Evolutionary conservation across 2,888 invertebrate genomes (phyloP), one percentile per base, ranked within the genome.

Genomic region (Nemotelus nigrinus): DNA sequence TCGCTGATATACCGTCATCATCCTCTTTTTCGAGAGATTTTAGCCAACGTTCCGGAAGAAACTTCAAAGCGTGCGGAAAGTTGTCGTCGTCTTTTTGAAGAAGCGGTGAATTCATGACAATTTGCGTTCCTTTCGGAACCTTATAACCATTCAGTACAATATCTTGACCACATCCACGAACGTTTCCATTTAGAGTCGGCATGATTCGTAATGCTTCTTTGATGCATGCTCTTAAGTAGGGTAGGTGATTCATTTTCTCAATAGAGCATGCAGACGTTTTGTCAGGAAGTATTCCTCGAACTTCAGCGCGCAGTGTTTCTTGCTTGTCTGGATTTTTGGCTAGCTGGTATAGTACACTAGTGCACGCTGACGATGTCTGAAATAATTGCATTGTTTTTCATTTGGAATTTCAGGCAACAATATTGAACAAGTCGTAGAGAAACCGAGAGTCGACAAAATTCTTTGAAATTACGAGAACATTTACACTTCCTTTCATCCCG

Each of bases 11-110:
- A 7, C 81, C 79, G 45, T 79, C 80, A 25, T 3, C 25, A 44
- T 25, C 3, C 87, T 77, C 94, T 94, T 94, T 50, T 96, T 87
- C 83, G 95, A 94, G 0, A 95, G 63, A 50, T 41, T 53, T 63
- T 2, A 87, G 77, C 94, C 94, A 94, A 48, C 96, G 88, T 84
- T 95, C 94, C 0, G 96, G 95, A 43, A 92, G 84, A 82, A 91
- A 95, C 78, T 91, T 89, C 0, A 88, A 83, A 0, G 92, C 87
- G 3, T 89, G 87, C 0, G 90, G 89, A 81, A 92, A 94, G 82
- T 93, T 89, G 76, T 91, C 88, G 39, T 92, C 91, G 83, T 89
- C 88, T 2, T 10, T 3, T 70, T 92, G 90, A 81, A 92, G 90
- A 48, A 91, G 89, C 81, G 91, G 91, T 81, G 92, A 92, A 79